Percentiles rank a stretch among this genome's conserved stretches.
phyloP scores from a whole-genome alignment of 2,888 invertebrate species.

The Drosophila helvetica region DNA sequence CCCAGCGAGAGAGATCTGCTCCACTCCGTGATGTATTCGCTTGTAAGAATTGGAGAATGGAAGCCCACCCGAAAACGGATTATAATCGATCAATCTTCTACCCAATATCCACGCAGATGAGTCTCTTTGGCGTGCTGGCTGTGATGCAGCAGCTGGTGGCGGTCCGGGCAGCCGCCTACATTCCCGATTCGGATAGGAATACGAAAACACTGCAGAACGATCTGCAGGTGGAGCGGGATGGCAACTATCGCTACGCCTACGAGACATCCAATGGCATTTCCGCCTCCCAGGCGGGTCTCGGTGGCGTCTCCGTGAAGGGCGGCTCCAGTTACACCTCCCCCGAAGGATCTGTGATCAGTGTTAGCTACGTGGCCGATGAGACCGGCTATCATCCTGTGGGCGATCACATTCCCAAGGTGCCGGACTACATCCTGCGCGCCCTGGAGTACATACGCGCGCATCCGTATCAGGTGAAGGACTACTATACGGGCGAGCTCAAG shows the following conservation, averaged over 20 bases:
- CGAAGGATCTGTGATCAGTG: constrained; percentile 72
- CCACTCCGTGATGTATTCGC: constrained; percentile 43
- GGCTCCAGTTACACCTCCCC: constrained; percentile 76
- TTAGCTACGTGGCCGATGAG: constrained; percentile 76
- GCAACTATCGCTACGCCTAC: constrained; percentile 74
- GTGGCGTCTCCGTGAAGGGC: constrained; percentile 70
- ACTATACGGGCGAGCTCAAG: constrained; percentile 73
- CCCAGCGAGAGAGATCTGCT: constrained; percentile 23
- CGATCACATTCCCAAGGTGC: constrained; percentile 78
- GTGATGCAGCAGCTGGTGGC: constrained; percentile 36
- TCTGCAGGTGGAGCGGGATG: constrained; percentile 65
- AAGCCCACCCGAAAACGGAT: constrained; percentile 26
- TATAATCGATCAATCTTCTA: constrained; percentile 12
- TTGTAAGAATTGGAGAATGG: constrained; percentile 51
- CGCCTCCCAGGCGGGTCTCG: constrained; percentile 65
- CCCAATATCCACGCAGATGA: constrained; percentile 48
- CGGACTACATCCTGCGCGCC: constrained; percentile 75
- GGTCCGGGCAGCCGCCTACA: constrained; percentile 30
- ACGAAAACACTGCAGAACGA: constrained; percentile 68
- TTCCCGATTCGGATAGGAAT: constrained; percentile 69
- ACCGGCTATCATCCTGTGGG: constrained; percentile 78
- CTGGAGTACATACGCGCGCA: constrained; percentile 79
- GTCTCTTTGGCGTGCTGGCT: constrained; percentile 33
- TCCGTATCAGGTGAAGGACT: constrained; percentile 72
- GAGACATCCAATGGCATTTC: constrained; percentile 78